These are phyloP conservation scores for Ectropis grisescens DNA, from an alignment of 1,140 invertebrate genomes.

Conservation along the genomic window DNA sequence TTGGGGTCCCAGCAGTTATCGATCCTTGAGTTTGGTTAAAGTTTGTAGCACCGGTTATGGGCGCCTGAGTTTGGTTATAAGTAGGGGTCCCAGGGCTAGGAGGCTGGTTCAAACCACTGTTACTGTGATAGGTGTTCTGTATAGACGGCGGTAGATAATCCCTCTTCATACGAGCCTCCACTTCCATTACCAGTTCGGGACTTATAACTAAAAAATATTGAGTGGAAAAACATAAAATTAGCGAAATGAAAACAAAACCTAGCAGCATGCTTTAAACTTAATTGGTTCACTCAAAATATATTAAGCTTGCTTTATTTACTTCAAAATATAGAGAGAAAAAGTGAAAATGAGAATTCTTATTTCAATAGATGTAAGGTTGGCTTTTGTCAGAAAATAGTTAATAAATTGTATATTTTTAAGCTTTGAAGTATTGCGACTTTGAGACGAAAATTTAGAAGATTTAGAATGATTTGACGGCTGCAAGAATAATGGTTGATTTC, in stretches of 20 bases:
- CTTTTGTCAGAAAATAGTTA: too few species aligned
- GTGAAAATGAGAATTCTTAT: too few species aligned
- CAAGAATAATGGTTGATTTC: too few species aligned
- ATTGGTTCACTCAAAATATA: too few species aligned
- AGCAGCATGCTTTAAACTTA: too few species aligned
- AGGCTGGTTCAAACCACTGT: conserved; percentile 9
- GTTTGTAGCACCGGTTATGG: conserved; percentile 39
- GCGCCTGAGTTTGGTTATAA: conserved; percentile 29
- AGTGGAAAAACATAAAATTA: conserved; percentile 54
- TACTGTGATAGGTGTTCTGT: conserved; percentile 39
- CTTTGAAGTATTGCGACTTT: too few species aligned
- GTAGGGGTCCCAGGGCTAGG: conserved; percentile 18
- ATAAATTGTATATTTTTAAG: too few species aligned
- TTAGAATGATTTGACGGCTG: too few species aligned
- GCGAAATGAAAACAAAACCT: conserved; percentile 23
- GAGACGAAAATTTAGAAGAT: too few species aligned
- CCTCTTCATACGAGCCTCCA: conserved; percentile 90
- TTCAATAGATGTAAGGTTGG: too few species aligned
- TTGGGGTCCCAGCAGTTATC: conserved; percentile 20
- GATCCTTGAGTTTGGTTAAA: conserved; percentile 57
- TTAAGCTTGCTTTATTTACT: too few species aligned
- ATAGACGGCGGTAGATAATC: conserved; percentile 81
- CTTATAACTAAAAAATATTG: conserved; percentile 78
- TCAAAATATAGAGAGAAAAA: conserved; percentile 27
- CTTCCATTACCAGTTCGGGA: conserved; percentile 87